Conservation (phyloP, 1,140 invertebrate species). For the Pogonus chalceus region DNA sequence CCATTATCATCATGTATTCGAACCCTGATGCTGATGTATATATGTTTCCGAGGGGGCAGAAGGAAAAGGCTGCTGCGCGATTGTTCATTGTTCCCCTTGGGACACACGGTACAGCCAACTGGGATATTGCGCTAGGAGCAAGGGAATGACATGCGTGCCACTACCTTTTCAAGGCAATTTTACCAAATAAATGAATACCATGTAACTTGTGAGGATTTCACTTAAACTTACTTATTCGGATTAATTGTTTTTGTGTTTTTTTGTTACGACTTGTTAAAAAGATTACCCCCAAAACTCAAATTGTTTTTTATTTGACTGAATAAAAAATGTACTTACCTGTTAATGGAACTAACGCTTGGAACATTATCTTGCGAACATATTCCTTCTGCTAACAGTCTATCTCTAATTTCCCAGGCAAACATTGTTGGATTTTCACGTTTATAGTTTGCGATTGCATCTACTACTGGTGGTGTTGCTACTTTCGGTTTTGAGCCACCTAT, state of each 20-base stretch:
- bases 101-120: neutral
- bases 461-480: conserved; percentile 96
- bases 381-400: conserved; percentile 88
- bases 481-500: conserved; percentile 99
- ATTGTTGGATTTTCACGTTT: conserved; percentile 98
- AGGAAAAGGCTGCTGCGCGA: neutral
- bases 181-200: too few relatives aligned
- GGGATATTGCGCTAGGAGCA: too few relatives aligned
- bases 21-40: neutral
- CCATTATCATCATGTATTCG: conserved; percentile 1
- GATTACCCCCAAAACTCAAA: too few relatives aligned
- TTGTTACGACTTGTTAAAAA: too few relatives aligned
- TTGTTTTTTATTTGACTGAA: too few relatives aligned
- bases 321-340: conserved; percentile 64
- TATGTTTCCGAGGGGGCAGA: too few relatives aligned
- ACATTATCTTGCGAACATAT: conserved; percentile 99
- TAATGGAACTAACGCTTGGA: conserved; percentile 97
- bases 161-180: too few relatives aligned
- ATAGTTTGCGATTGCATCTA: conserved; percentile 96
- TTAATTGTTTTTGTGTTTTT: too few relatives aligned
- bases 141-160: too few relatives aligned
- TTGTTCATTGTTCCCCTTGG: neutral
- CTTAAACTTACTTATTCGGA: too few relatives aligned
- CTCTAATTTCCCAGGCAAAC: conserved; percentile 99
- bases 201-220: too few relatives aligned